phyloP scores from a whole-genome alignment of 2,113 vertebrate genomes.

The Pimephales promelas region DNA sequence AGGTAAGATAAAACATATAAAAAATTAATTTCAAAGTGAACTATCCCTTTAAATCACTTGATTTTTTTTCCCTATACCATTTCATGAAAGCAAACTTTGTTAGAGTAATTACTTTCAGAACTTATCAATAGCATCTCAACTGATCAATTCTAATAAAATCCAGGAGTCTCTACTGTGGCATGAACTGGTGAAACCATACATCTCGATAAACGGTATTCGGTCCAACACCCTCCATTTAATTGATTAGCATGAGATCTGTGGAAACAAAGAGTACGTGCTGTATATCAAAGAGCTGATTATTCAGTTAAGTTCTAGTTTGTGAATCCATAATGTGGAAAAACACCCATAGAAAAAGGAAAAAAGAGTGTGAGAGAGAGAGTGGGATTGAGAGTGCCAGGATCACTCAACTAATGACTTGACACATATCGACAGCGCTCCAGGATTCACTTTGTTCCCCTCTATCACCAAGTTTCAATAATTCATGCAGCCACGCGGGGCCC shows the following conservation, averaged over 20 bases:
- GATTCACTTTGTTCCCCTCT: slow-evolving; percentile 50
- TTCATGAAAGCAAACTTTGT: background rate
- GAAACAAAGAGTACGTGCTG: background rate
- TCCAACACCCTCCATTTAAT: background rate
- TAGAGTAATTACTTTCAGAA: background rate
- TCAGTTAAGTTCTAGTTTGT: background rate
- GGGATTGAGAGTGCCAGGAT: slow-evolving; percentile 33
- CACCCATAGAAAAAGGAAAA: background rate
- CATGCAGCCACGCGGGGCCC: slow-evolving; percentile 43
- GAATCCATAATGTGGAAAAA: background rate
- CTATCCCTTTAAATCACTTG: background rate
- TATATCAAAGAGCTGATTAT: slow-evolving; percentile 11
- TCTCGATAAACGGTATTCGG: background rate
- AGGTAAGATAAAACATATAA: no score
- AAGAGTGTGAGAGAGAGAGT: slow-evolving; percentile 7
- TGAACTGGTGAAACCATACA: background rate
- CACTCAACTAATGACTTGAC: slow-evolving; percentile 58
- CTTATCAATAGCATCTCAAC: background rate
- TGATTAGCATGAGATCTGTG: background rate
- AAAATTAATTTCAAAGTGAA: no score
- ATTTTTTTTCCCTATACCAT: background rate
- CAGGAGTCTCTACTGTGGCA: background rate
- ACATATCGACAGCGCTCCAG: slow-evolving; percentile 53
- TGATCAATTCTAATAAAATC: slow-evolving; percentile 6
- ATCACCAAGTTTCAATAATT: slow-evolving; percentile 56